phyloP scores from a whole-genome alignment of 2,888 invertebrate genomes.

The Dendrolimus pini region DNA sequence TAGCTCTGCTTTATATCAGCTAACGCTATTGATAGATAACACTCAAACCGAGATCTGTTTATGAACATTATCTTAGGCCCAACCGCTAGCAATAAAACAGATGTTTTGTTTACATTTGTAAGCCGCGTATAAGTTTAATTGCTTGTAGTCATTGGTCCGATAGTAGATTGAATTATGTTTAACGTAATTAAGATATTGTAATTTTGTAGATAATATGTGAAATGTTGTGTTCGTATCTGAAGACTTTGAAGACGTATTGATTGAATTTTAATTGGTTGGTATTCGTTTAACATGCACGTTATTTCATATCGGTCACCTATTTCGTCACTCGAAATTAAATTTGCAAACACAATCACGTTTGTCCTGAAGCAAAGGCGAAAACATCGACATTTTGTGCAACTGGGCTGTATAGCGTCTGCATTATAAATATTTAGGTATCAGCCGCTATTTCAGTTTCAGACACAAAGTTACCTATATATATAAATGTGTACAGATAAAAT shows the following conservation, averaged over 20 bases:
- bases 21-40: constrained; percentile 41
- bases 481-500: too few species aligned
- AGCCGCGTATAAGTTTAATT: constrained; percentile 8
- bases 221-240: neutral
- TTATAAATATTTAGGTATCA: neutral
- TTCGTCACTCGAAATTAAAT: constrained; percentile 11
- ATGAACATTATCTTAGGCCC: constrained; percentile 24
- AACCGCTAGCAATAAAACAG: constrained; percentile 31
- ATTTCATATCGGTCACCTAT: neutral
- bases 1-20: constrained; percentile 58
- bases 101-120: constrained; percentile 34
- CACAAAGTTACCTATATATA: too few species aligned
- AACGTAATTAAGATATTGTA: neutral
- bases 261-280: neutral
- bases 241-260: neutral
- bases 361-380: constrained; percentile 11
- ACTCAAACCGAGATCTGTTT: constrained; percentile 38
- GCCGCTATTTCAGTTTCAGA: too few species aligned
- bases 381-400: constrained; percentile 12
- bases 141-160: constrained; percentile 1
- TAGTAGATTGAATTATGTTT: neutral
- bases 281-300: neutral
- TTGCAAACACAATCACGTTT: constrained; percentile 18
- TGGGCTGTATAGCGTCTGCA: constrained; percentile 2
- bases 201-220: neutral